Percentiles rank a stretch among this genome's conserved stretches.
Conservation (phyloP, 2,797 vertebrate genomes). For the Galago senegalensis region DNA sequence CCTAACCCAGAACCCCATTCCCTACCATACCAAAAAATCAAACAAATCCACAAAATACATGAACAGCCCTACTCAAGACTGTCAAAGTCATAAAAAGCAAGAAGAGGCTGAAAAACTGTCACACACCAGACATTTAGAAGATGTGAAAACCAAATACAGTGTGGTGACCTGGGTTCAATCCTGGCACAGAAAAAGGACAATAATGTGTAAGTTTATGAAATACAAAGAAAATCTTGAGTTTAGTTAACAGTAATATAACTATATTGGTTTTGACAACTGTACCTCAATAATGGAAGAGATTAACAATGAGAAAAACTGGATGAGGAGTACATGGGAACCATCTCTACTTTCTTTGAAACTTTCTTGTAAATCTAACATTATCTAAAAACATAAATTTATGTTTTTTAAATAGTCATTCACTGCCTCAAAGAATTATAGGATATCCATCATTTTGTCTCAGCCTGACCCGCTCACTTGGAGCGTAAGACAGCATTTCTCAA, state of each 20-base stretch:
- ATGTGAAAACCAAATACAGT: neutral
- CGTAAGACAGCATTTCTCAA: neutral
- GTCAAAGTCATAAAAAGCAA: neutral
- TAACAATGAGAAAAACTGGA: neutral
- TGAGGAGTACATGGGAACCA: conserved; percentile 18
- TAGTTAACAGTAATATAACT: neutral
- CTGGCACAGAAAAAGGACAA: neutral
- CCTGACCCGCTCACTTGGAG: neutral
- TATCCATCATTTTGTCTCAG: neutral
- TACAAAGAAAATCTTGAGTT: conserved; percentile 33
- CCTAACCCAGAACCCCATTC: neutral
- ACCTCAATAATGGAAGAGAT: neutral
- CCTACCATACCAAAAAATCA: neutral
- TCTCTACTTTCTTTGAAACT: conserved; percentile 8
- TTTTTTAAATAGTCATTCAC: neutral
- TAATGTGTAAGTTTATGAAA: conserved; percentile 59
- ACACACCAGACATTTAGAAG: neutral
- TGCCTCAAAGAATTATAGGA: neutral
- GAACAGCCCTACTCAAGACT: neutral
- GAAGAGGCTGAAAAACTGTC: neutral
- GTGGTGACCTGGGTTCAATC: neutral
- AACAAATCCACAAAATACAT: neutral
- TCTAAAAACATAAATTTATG: conserved; percentile 51
- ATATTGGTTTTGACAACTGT: conserved; percentile 26
- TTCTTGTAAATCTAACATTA: conserved; percentile 10